Evolutionary conservation across 2,888 invertebrate genomes (phyloP), one percentile per base, ranked within the genome.

Genomic region (Lypha dubia): DNA sequence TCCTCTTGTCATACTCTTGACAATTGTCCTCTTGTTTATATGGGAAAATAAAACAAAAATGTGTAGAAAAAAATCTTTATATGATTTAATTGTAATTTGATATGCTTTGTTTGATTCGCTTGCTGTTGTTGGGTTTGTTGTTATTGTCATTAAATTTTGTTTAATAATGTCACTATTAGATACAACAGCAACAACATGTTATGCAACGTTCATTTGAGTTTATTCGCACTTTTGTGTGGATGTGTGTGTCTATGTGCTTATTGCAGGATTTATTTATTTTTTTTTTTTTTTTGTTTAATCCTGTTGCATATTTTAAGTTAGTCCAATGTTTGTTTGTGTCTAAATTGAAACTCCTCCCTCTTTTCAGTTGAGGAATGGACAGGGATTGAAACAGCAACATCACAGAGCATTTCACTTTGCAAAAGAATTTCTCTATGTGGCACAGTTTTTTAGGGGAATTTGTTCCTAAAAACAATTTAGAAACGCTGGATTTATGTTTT

Each of bases 11-110:
- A 46, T 49, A 28, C 46, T 13, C 22, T 68, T 58, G 17, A 24
- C 38, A 60, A 71, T 70, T 75, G 79, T 79, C 58, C 65, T 71
- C 15, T 20, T 58, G 77, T 73, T 60, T 80, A 67, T 62, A 32
- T 75, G 41, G 38, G 15, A 9, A 58, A 56, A 51, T 56, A 32
- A 53, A 22, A 51, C 24, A 74, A 53, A 32, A 56, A 32, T 51
- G 71, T 77, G 62, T 84, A 63, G n/a, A n/a, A n/a, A 68, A 60
- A 68, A 73, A 68, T 63, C 41, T 73, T 84, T 84, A 80, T 76
- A 80, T 62, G 84, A 80, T 84, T 84, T 80, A 77, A 80, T 84
- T 80, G 84, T 80, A 84, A 84, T 84, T 80, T 73, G 84, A 84
- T 84, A 76, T 68, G 80, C 84, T 73, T 62, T 80, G 73, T 76